Base-by-base conservation (phyloP, 2,113 vertebrate genomes). In the Scopus umbretta region DNA sequence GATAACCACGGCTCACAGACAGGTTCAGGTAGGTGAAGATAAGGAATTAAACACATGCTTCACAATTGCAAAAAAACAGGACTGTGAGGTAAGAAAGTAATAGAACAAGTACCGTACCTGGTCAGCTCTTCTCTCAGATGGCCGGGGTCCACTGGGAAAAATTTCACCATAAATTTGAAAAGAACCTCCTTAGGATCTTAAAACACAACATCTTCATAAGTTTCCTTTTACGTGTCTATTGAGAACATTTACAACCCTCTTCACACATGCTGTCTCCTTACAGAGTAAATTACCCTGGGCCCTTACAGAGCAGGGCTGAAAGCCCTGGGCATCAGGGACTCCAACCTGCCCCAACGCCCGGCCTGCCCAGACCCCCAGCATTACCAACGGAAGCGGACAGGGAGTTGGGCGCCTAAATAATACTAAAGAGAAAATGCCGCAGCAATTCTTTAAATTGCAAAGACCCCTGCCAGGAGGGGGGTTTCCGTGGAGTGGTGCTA, bases 151-250 rank as follows among this genome's bases (percentile, higher is more conserved):
- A 99, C 99, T 93, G 99, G 99, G 97, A 99, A 99, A 97, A 99
- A 99, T 98, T 99, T 99, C 83, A 99, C 99, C 97, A 99, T 99
- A 97, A 99, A 99, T 98, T 98, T 99, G 98, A 99, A 99, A 98
- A 99, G 98, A 97, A 99, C 97, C 86, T 99, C 99, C 97, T 97
- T 99, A 98, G 98, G 98, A 98, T 98, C 98, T 98, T 98, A 98
- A 98, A 98, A 98, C 97, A 98, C 92, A 98, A 98, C 93, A 98
- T 65, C 96, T 97, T 95, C 96, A 96, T 98, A 98, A 98, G 98
- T 98, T 98, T 98, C 94, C 93, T 97, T 97, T 97, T 23, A 95
- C 29, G 36, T 72, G 68, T 62, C 89, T 97, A 80, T 95, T 76
- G 95, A 87, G 87, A 97, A 97, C 89, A 97, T 86, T 97, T 92